phyloP scores from a whole-genome alignment of 2,797 vertebrate species.

The Falco columbarius region DNA sequence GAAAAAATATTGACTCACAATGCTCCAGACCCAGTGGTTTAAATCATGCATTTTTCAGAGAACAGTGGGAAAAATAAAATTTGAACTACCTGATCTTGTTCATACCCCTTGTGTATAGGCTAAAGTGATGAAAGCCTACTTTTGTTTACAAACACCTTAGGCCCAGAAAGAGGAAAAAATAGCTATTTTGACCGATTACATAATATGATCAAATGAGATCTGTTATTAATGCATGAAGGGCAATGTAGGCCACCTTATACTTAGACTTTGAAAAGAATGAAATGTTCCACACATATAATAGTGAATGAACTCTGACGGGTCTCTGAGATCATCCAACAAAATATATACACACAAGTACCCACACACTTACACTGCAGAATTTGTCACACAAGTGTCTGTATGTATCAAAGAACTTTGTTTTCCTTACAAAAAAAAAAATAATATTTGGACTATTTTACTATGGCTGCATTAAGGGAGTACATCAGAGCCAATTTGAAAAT shows the following conservation, averaged over 20 bases:
- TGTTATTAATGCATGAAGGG: background rate
- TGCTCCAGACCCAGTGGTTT: background rate
- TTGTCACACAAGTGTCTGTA: background rate
- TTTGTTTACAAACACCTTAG: background rate
- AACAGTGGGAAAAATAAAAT: background rate
- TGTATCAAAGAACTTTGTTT: background rate
- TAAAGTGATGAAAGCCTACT: background rate
- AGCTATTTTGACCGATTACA: fast-evolving
- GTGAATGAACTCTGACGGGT: background rate
- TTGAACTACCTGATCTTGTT: background rate
- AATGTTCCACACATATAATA: background rate
- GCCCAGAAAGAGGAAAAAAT: fast-evolving
- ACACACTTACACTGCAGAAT: background rate
- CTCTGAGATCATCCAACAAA: background rate
- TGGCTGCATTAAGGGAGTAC: background rate
- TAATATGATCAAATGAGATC: background rate
- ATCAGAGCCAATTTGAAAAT: conserved; percentile 42
- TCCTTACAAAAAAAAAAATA: background rate
- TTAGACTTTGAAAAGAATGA: background rate
- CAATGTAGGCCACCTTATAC: background rate
- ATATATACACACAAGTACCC: fast-evolving
- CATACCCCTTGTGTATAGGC: fast-evolving
- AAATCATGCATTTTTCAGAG: background rate
- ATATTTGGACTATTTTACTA: background rate
- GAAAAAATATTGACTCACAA: background rate